Evolutionary conservation across 2,888 invertebrate genomes (phyloP).

Genomic region (Allophyes oxyacanthae): DNA sequence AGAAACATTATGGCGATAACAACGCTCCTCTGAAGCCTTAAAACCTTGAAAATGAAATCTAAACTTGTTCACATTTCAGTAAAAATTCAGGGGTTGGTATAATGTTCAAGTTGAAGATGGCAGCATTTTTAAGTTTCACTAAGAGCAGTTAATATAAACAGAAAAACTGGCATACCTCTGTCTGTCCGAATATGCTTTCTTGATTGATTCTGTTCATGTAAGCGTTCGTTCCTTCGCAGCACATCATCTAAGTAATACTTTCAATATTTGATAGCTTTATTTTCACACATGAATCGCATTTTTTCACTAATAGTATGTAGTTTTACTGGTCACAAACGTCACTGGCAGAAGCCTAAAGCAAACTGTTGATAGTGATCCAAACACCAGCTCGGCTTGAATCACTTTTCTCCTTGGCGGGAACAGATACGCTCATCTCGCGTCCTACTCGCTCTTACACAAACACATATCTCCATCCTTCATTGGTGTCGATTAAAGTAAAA

Average conservation of each 20-base stretch:
- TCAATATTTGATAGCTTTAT: background rate
- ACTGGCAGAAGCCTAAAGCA: slow-evolving; percentile 72
- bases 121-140: slow-evolving; percentile 19
- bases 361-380: slow-evolving; percentile 85
- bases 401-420: slow-evolving; percentile 84
- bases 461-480: slow-evolving; percentile 60
- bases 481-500: slow-evolving; percentile 85
- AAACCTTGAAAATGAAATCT: slow-evolving; percentile 3
- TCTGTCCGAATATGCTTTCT: background rate
- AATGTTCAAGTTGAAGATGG: slow-evolving; percentile 45
- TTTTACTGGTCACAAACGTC: slow-evolving; percentile 60
- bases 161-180: background rate
- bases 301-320: slow-evolving; percentile 22
- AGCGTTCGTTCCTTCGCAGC: background rate
- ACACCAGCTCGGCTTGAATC: slow-evolving; percentile 79
- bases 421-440: slow-evolving; percentile 71
- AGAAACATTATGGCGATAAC: slow-evolving; percentile 2
- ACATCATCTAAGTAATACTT: background rate
- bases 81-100: background rate
- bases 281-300: slow-evolving; percentile 1
- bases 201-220: background rate
- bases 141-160: background rate
- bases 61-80: background rate
- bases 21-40: slow-evolving; percentile 25
- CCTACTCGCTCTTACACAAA: slow-evolving; percentile 62